These are phyloP conservation scores for Dasyprocta punctata DNA, from an alignment of 2,113 vertebrate genomes.

Conservation along the genomic window DNA sequence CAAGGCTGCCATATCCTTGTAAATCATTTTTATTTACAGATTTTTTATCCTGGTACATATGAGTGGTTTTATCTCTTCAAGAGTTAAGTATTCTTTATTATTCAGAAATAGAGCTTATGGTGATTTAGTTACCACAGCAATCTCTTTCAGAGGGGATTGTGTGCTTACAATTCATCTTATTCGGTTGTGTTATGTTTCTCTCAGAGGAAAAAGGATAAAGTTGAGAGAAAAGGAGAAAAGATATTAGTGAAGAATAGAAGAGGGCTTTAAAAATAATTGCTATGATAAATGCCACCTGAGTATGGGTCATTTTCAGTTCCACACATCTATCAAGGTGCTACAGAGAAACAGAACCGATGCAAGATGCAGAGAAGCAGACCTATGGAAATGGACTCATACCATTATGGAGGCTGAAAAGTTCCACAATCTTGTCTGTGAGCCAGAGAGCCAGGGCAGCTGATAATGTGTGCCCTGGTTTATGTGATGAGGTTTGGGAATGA, in stretches of 20 bases:
- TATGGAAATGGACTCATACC: not conserved
- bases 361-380: not conserved
- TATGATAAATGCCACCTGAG: not conserved
- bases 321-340: not conserved
- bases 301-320: not conserved
- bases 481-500: too few species aligned
- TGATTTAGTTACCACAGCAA: not conserved
- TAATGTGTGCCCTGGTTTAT: not conserved
- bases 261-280: not conserved
- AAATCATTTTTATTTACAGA: conserved; percentile 19
- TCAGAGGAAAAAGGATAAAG: not conserved
- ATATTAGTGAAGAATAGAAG: not conserved
- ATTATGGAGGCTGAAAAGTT: not conserved
- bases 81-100: conserved; percentile 1
- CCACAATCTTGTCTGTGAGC: not conserved
- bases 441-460: not conserved
- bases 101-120: conserved; percentile 17
- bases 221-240: not conserved
- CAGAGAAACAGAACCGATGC: not conserved
- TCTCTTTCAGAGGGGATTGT: not conserved
- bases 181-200: not conserved
- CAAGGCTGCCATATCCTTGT: not conserved
- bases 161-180: not conserved
- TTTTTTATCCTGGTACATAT: not conserved
- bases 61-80: conserved; percentile 46